A percentile compares a stretch with the other conserved stretches of the same genome.
These are phyloP conservation scores for Holotrichia oblita DNA, from an alignment of 1,140 invertebrate species.

Conservation along the genomic window DNA sequence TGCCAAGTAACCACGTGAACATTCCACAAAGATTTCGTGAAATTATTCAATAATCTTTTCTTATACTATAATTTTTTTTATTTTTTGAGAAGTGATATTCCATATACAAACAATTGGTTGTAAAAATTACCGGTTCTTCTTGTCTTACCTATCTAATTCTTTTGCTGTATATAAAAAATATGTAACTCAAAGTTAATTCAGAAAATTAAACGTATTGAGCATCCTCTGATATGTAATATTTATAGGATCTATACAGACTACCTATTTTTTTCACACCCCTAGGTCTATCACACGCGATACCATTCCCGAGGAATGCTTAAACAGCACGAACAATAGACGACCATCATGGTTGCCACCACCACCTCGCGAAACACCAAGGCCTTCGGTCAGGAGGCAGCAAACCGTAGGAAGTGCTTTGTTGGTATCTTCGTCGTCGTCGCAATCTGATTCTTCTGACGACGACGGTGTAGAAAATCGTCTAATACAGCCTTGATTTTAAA, in stretches of 20 bases:
- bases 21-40: too few relatives aligned
- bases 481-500: constrained; percentile 58
- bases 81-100: too few relatives aligned
- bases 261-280: constrained; percentile 16
- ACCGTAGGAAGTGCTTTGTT: constrained; percentile 56
- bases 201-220: not conserved
- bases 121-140: too few relatives aligned
- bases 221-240: not conserved
- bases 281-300: constrained; percentile 58
- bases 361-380: constrained; percentile 45
- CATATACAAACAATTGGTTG: too few relatives aligned
- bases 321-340: constrained; percentile 50
- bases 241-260: not conserved
- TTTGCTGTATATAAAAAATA: too few relatives aligned
- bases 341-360: constrained; percentile 55
- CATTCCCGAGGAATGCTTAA: constrained; percentile 57
- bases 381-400: constrained; percentile 51
- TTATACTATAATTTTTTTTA: too few relatives aligned
- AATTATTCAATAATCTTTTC: too few relatives aligned
- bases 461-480: constrained; percentile 56
- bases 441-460: constrained; percentile 50
- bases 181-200: too few relatives aligned
- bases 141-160: too few relatives aligned
- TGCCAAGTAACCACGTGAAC: too few relatives aligned
- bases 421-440: constrained; percentile 56